Evolutionary conservation across 2,888 invertebrate genomes (phyloP).

Genomic region (Chrysodeixis includens): DNA sequence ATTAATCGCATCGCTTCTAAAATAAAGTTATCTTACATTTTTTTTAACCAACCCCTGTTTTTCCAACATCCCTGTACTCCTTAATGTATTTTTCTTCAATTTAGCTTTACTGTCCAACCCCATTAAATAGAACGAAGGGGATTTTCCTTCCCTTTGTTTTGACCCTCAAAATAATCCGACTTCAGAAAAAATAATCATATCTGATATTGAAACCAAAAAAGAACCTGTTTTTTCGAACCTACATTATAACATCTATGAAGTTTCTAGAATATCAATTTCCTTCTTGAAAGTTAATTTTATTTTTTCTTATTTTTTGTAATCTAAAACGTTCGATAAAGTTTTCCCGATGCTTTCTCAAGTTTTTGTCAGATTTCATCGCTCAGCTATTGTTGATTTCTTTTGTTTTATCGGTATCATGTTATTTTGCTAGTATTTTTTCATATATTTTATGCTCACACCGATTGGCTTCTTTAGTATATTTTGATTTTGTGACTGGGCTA

Average conservation of each 20-base stretch:
- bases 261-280: conserved; percentile 17
- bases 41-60: background rate
- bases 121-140: background rate
- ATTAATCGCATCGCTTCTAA: background rate
- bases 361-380: conserved; percentile 19
- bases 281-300: conserved; percentile 19
- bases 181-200: background rate
- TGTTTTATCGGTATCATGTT: conserved; percentile 5
- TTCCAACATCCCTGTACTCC: background rate
- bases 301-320: conserved; percentile 20
- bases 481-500: too few species aligned
- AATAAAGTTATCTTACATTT: background rate
- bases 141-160: conserved; percentile 4
- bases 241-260: background rate
- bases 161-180: conserved; percentile 2
- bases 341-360: conserved; percentile 10
- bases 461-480: too few species aligned
- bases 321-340: conserved; percentile 16
- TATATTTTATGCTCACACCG: too few species aligned
- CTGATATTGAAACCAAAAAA: background rate
- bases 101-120: background rate
- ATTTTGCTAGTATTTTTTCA: background rate
- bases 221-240: background rate
- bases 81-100: conserved; percentile 4
- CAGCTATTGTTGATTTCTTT: background rate